Evolutionary conservation across 2,113 vertebrate species (phyloP).

Genomic region (Monarcha castaneiventris): DNA sequence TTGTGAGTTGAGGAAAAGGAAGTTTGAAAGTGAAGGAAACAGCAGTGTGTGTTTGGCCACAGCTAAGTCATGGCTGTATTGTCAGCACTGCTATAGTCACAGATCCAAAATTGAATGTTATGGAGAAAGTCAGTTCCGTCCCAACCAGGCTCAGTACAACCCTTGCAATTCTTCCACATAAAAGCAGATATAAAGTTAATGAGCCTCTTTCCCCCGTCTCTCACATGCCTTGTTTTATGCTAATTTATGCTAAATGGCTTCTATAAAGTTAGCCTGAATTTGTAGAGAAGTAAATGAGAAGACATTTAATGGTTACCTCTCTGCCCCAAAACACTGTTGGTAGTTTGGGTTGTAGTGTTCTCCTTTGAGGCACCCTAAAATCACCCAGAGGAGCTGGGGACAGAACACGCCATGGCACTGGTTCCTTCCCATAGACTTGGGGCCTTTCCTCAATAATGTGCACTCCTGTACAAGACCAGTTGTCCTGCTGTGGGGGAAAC

Average conservation of each 20-base stretch:
- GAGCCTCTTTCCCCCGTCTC: neutral
- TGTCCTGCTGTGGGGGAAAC: neutral
- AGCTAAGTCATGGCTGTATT: neutral
- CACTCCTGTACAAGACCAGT: neutral
- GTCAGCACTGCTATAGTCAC: neutral
- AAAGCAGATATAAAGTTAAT: constrained; percentile 1
- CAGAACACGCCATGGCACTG: rapidly evolving
- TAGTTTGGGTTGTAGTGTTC: neutral
- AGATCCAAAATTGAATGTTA: neutral
- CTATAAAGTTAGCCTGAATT: neutral
- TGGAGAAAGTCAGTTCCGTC: neutral
- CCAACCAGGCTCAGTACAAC: neutral
- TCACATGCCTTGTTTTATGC: neutral
- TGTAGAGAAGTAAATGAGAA: neutral
- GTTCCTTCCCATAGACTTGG: neutral
- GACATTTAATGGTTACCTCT: neutral
- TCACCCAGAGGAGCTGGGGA: neutral
- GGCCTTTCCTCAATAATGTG: neutral
- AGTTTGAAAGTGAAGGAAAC: neutral
- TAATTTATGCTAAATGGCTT: neutral
- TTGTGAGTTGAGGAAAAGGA: neutral
- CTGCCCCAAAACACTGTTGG: neutral
- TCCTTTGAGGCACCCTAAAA: neutral
- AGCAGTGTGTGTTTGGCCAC: neutral
- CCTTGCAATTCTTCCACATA: neutral